These are phyloP conservation scores for Ischnura elegans DNA, from an alignment of 2,888 invertebrate genomes.

Conservation along the genomic window DNA sequence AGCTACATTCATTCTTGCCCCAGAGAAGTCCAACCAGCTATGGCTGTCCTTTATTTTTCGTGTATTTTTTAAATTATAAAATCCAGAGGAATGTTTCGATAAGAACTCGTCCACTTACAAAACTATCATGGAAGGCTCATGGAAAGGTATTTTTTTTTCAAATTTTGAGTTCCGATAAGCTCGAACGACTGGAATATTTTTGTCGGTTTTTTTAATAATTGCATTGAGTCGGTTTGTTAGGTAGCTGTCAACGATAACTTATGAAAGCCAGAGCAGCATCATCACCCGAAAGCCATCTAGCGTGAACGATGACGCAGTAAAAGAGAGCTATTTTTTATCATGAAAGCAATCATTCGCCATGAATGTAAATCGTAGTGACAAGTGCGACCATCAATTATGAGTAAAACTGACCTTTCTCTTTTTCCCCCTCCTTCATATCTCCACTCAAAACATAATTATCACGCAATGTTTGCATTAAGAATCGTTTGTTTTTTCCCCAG, in stretches of 20 bases:
- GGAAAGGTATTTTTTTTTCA: too few relatives aligned
- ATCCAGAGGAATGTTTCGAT: too few relatives aligned
- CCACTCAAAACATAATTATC: neutral
- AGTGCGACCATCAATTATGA: slow-evolving; percentile 4
- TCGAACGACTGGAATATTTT: too few relatives aligned
- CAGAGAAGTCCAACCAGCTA: too few relatives aligned
- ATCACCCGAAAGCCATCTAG: neutral
- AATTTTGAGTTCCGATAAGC: too few relatives aligned
- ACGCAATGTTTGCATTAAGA: slow-evolving; percentile 24
- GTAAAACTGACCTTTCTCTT: neutral
- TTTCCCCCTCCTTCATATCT: neutral
- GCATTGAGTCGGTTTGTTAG: too few relatives aligned
- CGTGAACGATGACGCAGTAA: neutral
- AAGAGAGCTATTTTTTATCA: neutral
- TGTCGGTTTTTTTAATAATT: too few relatives aligned
- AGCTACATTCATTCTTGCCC: too few relatives aligned
- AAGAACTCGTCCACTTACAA: too few relatives aligned
- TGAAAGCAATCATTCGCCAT: neutral
- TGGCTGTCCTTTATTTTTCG: too few relatives aligned
- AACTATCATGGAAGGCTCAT: too few relatives aligned
- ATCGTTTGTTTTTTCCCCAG: neutral
- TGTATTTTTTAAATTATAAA: too few relatives aligned
- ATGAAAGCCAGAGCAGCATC: neutral
- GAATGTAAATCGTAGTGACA: neutral
- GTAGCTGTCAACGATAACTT: neutral